Base-by-base conservation (phyloP, 2,888 invertebrate species). In the Dromius quadrimaculatus region DNA sequence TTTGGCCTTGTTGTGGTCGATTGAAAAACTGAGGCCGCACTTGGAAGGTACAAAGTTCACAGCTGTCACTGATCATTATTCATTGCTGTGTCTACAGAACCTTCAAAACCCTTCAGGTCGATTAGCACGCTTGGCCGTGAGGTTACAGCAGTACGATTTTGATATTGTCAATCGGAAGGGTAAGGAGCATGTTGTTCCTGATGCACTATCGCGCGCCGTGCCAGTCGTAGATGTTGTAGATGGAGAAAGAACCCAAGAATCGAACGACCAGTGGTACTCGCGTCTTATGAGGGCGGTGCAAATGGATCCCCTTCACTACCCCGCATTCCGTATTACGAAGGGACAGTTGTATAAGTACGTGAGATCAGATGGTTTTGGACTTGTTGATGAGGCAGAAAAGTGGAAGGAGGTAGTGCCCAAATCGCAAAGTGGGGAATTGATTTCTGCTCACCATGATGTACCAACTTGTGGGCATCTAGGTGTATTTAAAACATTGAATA, bases 401-500 rank as follows among this genome's bases (percentile, higher is more conserved):
- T n/a, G n/a, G n/a, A n/a, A n/a, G n/a, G n/a, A n/a, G 32, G 9
- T 32, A 32, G 32, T 32, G 5, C 32, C 32, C 6, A 32, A 32
- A 32, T 5, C 5, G 32, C 5, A 32, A 13, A 3, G 38, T 9
- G n/a, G 13, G 13, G 11, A 38, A 13, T 38, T 38, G 13, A 3
- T 38, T 38, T 38, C n/a, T 38, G n/a, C n/a, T 11, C 13, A 13
- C 13, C 3, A 38, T 13, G 38, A 38, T 13, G 13, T 38, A 4
- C 38, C 38, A n/a, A 38, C 38, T 38, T 11, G 38, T 13, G 38
- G 38, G 13, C 38, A 38, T 38, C 11, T 38, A 38, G 38, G 38
- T 3, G 38, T 38, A n/a, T 38, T 38, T 38, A 38, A 38, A n/a
- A 38, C 38, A 6, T 32, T 32, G 32, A 5, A 6, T n/a, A n/a